Conservation (phyloP, 2,113 vertebrate genomes). For the Plecotus auritus region DNA sequence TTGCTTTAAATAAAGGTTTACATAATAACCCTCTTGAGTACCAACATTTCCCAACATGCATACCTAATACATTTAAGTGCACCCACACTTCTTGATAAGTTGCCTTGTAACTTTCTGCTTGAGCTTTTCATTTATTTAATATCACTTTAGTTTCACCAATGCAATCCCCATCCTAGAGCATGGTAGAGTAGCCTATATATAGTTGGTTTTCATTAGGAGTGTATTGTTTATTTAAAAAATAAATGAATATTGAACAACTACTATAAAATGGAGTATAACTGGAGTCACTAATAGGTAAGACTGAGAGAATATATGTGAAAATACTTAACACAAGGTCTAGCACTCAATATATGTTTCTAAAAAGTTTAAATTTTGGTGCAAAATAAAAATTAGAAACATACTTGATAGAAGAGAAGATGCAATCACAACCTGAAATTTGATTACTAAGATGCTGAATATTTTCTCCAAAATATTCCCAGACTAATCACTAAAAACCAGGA, state of each 20-base stretch:
- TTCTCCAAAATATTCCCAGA: conserved; percentile 13
- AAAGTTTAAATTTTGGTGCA: conserved; percentile 9
- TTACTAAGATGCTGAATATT: background rate
- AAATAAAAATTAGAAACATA: conserved; percentile 24
- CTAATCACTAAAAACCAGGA: conserved; percentile 1
- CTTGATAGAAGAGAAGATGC: background rate
- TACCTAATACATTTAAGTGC: background rate
- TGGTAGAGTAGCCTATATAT: background rate
- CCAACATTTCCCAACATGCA: background rate
- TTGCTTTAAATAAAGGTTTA: conserved; percentile 19
- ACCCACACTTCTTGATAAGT: background rate
- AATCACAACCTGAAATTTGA: conserved; percentile 26
- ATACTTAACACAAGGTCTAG: background rate
- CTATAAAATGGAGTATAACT: background rate
- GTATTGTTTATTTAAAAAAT: background rate
- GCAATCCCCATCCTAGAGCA: background rate
- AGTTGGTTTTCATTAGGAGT: background rate
- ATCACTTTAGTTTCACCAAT: conserved; percentile 4
- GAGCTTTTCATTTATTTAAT: background rate
- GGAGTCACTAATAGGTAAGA: background rate
- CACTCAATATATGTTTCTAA: background rate
- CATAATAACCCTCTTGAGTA: background rate
- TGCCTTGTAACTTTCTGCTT: background rate
- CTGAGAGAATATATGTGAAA: background rate
- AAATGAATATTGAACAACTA: background rate